A percentile compares a stretch with the other conserved stretches of the same genome.
Conservation (phyloP, 2,113 vertebrate genomes). For the Chitala chitala region DNA sequence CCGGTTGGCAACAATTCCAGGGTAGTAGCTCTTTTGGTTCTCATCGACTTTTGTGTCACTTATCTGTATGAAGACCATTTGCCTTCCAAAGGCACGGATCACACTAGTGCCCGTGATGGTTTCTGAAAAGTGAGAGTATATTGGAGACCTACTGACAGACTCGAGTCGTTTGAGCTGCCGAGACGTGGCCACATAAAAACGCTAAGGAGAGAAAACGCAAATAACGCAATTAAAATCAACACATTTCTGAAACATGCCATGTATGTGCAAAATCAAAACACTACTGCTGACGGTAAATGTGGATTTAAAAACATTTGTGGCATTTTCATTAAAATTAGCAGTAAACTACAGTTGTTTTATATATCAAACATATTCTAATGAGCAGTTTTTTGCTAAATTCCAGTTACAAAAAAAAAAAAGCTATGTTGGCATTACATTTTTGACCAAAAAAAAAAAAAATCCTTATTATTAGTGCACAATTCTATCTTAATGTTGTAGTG, state of each 20-base stretch:
- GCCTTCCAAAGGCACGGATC: slow-evolving; percentile 81
- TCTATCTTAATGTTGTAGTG: slow-evolving; percentile 38
- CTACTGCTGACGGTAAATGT: slow-evolving; percentile 36
- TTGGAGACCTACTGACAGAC: slow-evolving; percentile 88
- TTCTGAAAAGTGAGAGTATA: slow-evolving; percentile 97
- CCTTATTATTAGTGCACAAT: slow-evolving; percentile 4
- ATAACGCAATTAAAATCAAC: slow-evolving; percentile 21
- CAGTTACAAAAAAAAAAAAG: background rate
- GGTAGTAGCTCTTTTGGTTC: slow-evolving; percentile 85
- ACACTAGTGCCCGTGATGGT: slow-evolving; percentile 80
- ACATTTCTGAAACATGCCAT: slow-evolving; percentile 18
- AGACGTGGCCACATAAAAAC: slow-evolving; percentile 91
- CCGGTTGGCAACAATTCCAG: slow-evolving; percentile 86
- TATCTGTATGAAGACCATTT: slow-evolving; percentile 68
- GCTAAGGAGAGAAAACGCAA: slow-evolving; percentile 55
- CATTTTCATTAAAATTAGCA: background rate
- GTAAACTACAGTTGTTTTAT: slow-evolving; percentile 37
- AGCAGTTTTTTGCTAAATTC: background rate
- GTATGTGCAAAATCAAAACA: slow-evolving; percentile 38
- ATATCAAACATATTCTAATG: slow-evolving; percentile 11
- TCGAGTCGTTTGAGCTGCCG: slow-evolving; percentile 93
- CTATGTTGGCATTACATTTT: no score
- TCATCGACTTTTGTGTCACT: slow-evolving; percentile 77
- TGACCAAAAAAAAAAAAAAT: background rate
- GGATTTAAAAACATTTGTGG: background rate